Conservation (phyloP, 2,888 invertebrate genomes). For the Ommatoiulus sabulosus region DNA sequence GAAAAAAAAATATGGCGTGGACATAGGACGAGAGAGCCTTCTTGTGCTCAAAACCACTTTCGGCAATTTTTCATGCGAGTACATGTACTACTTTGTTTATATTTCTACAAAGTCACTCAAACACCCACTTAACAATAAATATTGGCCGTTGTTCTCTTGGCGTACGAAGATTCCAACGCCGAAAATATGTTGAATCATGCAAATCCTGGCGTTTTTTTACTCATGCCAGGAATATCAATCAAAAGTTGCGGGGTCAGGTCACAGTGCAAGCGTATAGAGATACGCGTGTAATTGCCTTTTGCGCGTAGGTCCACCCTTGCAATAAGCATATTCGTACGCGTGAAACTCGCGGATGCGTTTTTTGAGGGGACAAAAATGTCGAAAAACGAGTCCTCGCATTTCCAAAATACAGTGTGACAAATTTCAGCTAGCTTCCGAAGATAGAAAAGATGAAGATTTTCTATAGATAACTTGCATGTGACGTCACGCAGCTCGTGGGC, state of each 20-base stretch:
- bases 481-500: too few relatives aligned
- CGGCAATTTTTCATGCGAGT: neutral
- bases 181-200: conserved; percentile 43
- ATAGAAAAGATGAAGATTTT: neutral
- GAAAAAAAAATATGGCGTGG: neutral
- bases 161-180: conserved; percentile 11
- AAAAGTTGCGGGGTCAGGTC: neutral
- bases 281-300: conserved; percentile 30
- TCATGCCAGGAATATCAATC: conserved; percentile 28
- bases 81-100: conserved; percentile 38
- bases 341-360: neutral
- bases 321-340: neutral
- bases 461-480: neutral
- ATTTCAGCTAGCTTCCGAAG: neutral
- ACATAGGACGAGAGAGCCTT: neutral
- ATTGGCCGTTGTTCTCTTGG: conserved; percentile 21
- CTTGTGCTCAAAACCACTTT: neutral
- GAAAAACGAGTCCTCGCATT: neutral
- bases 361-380: neutral
- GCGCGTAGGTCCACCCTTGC: neutral
- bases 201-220: neutral
- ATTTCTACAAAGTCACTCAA: conserved; percentile 17
- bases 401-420: neutral
- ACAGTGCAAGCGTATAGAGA: conserved; percentile 30
- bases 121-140: conserved; percentile 36